These are phyloP conservation scores for Calonectris borealis DNA, from an alignment of 2,113 vertebrate genomes.

Conservation along the genomic window DNA sequence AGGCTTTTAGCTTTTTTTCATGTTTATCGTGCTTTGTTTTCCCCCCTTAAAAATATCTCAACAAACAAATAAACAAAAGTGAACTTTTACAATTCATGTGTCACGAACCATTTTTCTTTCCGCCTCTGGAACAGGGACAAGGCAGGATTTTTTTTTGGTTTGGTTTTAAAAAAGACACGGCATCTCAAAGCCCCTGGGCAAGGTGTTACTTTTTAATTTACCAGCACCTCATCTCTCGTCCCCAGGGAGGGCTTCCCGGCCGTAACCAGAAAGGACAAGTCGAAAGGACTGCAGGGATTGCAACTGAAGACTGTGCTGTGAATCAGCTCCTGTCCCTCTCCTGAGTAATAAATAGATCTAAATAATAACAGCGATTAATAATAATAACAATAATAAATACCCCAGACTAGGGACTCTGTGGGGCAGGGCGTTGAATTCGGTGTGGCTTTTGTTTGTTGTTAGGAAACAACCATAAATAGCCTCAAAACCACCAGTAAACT, in stretches of 20 bases:
- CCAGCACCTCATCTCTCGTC: not conserved
- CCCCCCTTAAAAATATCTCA: not conserved
- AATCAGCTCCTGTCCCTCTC: not conserved
- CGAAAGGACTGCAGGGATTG: not conserved
- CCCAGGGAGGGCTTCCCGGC: not conserved
- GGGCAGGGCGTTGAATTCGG: not conserved
- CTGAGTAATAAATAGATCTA: not conserved
- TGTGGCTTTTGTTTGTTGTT: not conserved
- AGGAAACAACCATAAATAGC: not conserved
- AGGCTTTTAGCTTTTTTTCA: constrained; percentile 46
- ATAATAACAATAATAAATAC: not conserved
- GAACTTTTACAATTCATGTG: not conserved
- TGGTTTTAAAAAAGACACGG: not conserved
- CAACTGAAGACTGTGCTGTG: not conserved
- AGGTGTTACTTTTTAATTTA: constrained; percentile 40
- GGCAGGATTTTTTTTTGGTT: not conserved
- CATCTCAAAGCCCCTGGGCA: not conserved
- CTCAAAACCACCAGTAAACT: not conserved
- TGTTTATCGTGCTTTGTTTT: constrained; percentile 19
- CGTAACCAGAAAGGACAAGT: not conserved
- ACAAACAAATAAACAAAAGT: not conserved
- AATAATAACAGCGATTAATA: not conserved
- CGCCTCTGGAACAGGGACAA: not conserved
- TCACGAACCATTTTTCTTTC: not conserved
- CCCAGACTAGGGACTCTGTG: not conserved